Base-by-base conservation (phyloP, 2,888 invertebrate genomes). In the Notodonta dromedarius region DNA sequence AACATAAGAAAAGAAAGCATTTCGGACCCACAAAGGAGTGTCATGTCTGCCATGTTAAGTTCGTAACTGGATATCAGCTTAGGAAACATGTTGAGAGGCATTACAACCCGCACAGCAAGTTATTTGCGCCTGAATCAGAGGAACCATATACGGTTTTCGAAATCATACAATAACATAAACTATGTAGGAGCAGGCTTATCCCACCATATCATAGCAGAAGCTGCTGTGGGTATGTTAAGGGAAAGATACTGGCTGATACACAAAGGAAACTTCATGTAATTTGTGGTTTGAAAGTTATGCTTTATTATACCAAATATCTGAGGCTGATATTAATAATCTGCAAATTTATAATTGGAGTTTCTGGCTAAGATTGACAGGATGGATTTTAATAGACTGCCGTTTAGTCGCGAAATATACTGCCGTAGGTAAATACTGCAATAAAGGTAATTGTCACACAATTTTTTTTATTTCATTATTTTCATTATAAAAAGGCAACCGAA, bases 81-180 rank as follows among this genome's bases (percentile, higher is more conserved):
- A 78, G 73, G 8, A 89, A 83, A 57, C 92, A 92, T 73, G 63
- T 85, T 1, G 77, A 77, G 12, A 82, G 89, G 62, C 92, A 93
- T 73, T 83, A 76, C 42, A 87, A 92, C 61, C 90, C 91, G 5
- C 79, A 82, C 5, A 91, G 91, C 60, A 92, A 89, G 77, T 74
- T 92, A 0, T 92, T 80, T 77, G 74, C 85, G 7, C 72, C 74
- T 24, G 67, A 71, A 50, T 64, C 66, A 32, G 61, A 63, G 40
- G 39, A 57, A 13, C 57, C 61, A 4, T 68, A 60, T 56, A 32
- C 64, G 58, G 56, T 57, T 0, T 69, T 60, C 54, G 57, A 59
- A 16, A 52, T 56, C 55, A 60, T 66, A 24, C 61, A 52, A 11
- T 66, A 60, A 56, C 65, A 59, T 66, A 73, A 70, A 24, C 24